Evolutionary conservation across 92 coral and sea anemone genomes (phyloP), one percentile per base, ranked within the genome.

Genomic region (Parazoanthus atlanticus): DNA sequence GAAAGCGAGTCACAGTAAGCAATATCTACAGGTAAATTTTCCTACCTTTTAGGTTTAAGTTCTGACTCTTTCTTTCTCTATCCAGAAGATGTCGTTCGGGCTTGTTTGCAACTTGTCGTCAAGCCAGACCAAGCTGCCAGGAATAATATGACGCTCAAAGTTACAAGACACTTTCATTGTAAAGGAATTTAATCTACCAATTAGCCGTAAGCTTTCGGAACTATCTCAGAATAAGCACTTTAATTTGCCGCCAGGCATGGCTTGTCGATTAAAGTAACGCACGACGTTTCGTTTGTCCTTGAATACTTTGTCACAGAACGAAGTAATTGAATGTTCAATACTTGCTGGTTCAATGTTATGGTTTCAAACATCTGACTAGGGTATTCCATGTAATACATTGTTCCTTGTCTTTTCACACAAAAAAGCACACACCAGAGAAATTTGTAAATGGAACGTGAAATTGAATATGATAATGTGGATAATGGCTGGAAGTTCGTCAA

Each of bases 141-240:
- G 76, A 36, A 36, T 13, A 82, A 67, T 41, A 26, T 31, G 8
- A 71, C 2, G 33, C 30, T 28, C 38, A 69, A 38, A 17, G 33
- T 54, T 52, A 71, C 56, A 43, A 7, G 78, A 49, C 87, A 19
- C 78, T 69, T 12, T 17, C 46, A 54, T 52, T 80, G 84, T 84
- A 31, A 69, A 70, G 76, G 78, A 83, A 83, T 69, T 84, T 43
- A 84, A 84, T 84, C 87, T 71, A 74, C 78, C 87, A 84, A 84
- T 84, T 84, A 84, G 12, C 10, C 78, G 43, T 73, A 70, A 84
- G 58, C 64, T 69, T 69, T 46, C 41, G 13, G 43, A 61, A 81
- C 21, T 58, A 34, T 58, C 73, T 56, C 3, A 58, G 61, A 81
- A 61, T 80, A 56, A 49, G 84, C 26, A 54, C 15, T 56, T 52